phyloP scores from a whole-genome alignment of 2,113 vertebrate species.

The Ciconia maguari region DNA sequence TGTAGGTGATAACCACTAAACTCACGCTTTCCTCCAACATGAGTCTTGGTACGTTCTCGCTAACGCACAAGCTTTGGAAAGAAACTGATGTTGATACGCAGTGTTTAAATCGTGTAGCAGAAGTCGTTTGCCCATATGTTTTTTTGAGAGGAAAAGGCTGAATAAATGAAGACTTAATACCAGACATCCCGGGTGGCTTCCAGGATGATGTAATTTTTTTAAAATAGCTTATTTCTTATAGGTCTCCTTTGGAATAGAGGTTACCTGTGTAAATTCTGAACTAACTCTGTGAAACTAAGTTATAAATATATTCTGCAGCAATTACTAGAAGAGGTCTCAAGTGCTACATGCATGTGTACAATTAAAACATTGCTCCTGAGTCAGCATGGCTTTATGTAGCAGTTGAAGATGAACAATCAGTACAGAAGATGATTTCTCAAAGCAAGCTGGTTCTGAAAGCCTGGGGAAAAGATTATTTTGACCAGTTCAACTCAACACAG shows the following conservation, averaged over 20 bases:
- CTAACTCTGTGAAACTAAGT: neutral
- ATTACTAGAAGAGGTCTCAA: neutral
- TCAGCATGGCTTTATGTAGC: neutral
- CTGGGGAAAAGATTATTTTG: neutral
- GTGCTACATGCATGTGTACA: neutral
- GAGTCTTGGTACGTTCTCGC: neutral
- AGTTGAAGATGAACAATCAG: neutral
- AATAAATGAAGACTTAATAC: slow-evolving; percentile 11
- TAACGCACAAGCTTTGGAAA: neutral
- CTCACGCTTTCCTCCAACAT: neutral
- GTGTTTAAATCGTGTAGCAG: neutral
- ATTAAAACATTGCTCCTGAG: neutral
- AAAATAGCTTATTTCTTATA: slow-evolving; percentile 29
- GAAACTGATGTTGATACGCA: neutral
- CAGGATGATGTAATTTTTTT: neutral
- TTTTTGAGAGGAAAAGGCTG: neutral
- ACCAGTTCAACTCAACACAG: neutral
- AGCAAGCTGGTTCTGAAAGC: neutral
- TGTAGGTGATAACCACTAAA: accelerated
- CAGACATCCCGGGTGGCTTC: slow-evolving; percentile 13
- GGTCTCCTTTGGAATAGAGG: slow-evolving; percentile 3
- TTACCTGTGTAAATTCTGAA: neutral
- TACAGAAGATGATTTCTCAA: neutral
- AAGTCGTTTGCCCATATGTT: neutral
- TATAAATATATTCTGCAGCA: neutral